Evolutionary conservation across 2,113 vertebrate genomes (phyloP).

Genomic region (Herpetotheres cachinnans): DNA sequence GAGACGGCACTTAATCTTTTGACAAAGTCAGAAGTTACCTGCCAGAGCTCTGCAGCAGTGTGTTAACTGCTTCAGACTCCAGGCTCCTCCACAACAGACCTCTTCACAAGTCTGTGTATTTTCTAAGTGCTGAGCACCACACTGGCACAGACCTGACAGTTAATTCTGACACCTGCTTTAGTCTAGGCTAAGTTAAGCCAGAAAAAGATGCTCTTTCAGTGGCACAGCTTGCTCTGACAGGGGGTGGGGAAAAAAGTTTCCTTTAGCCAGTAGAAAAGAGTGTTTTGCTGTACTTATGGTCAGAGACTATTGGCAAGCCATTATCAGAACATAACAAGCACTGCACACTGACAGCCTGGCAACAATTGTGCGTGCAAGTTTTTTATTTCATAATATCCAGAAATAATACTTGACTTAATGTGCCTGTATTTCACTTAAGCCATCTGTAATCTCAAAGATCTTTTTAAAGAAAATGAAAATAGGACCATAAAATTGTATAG

Average conservation of each 20-base stretch:
- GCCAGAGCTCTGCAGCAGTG: background rate
- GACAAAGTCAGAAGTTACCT: no score
- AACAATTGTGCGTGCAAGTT: background rate
- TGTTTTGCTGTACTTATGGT: background rate
- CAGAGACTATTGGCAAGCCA: background rate
- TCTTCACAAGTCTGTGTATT: no score
- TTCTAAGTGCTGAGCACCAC: background rate
- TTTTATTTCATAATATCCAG: background rate
- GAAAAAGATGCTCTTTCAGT: background rate
- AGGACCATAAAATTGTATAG: background rate
- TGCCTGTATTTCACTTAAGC: background rate
- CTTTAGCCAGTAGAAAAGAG: background rate
- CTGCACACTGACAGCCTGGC: background rate
- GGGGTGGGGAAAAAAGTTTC: no score
- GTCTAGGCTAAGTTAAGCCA: no score
- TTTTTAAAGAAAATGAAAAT: background rate
- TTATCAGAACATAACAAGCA: fast-evolving
- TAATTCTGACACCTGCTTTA: background rate
- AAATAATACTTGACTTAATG: background rate
- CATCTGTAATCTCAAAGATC: background rate
- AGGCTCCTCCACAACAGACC: background rate
- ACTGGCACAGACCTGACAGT: background rate
- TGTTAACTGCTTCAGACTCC: background rate
- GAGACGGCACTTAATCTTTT: background rate
- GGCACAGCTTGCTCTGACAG: background rate